These are phyloP conservation scores for Todus mexicanus DNA, from an alignment of 2,797 vertebrate species.

Conservation along the genomic window DNA sequence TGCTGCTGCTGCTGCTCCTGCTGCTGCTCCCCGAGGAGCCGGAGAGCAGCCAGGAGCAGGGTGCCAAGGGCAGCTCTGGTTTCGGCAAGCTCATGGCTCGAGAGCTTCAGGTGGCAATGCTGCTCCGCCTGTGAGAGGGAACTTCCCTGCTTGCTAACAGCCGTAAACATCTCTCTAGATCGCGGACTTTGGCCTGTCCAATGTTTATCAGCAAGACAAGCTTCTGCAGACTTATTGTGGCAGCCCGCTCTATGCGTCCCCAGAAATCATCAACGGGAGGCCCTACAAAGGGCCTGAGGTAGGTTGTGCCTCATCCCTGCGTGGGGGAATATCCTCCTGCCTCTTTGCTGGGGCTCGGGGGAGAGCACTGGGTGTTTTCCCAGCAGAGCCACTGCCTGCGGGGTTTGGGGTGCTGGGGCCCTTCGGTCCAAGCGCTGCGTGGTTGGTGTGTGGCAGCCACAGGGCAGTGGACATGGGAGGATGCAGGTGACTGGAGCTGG, in stretches of 20 bases:
- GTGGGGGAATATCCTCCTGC: background rate
- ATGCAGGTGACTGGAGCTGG: background rate
- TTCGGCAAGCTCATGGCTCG: background rate
- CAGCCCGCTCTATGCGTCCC: slow-evolving; percentile 94
- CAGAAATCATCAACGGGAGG: slow-evolving; percentile 93
- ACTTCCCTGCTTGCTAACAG: background rate
- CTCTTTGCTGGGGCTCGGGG: rapidly evolving
- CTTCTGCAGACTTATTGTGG: slow-evolving; percentile 94
- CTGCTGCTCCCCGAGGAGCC: background rate
- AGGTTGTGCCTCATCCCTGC: background rate
- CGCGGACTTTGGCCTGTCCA: slow-evolving; percentile 95
- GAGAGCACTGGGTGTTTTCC: rapidly evolving
- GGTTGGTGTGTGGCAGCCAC: background rate
- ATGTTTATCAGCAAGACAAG: slow-evolving; percentile 86
- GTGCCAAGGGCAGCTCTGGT: background rate
- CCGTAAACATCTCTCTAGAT: slow-evolving; percentile 75
- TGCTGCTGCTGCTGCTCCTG: too few relatives aligned
- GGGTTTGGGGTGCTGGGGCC: background rate
- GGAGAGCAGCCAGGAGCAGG: background rate
- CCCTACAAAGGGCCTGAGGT: slow-evolving; percentile 92
- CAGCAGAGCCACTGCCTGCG: background rate
- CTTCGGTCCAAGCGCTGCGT: rapidly evolving
- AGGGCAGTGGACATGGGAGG: background rate
- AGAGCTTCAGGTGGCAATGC: background rate
- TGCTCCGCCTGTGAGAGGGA: background rate